A percentile compares a stretch with the other conserved stretches of the same genome.
These are phyloP conservation scores for Procambarus clarkii DNA, from an alignment of 1,140 invertebrate genomes.

Conservation along the genomic window DNA sequence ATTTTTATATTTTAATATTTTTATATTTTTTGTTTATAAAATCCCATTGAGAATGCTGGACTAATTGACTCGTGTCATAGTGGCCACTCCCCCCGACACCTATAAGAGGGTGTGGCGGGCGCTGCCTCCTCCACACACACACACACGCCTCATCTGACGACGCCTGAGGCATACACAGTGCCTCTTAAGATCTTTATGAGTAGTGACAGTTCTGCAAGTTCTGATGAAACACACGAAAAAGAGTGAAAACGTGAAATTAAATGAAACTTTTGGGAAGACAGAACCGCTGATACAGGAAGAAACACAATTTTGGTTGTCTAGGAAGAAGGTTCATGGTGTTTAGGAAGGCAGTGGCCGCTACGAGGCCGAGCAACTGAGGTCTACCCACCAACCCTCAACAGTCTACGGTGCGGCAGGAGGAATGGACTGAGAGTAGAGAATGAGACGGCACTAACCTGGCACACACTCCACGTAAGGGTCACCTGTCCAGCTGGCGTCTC, in stretches of 20 bases:
- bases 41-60: not conserved
- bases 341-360: slow-evolving; percentile 34
- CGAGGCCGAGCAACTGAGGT: slow-evolving; percentile 28
- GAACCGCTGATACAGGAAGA: not conserved
- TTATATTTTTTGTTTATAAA: not conserved
- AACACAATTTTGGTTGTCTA: not conserved
- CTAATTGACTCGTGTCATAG: slow-evolving; percentile 25
- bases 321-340: not conserved
- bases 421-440: not conserved
- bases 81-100: slow-evolving; percentile 18
- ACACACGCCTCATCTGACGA: no score
- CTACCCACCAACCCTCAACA: slow-evolving; percentile 15
- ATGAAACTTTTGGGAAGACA: not conserved
- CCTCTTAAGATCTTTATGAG: not conserved
- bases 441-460: slow-evolving; percentile 82
- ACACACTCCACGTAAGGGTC: slow-evolving; percentile 85
- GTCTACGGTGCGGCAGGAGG: slow-evolving; percentile 37
- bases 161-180: not conserved
- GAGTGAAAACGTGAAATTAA: not conserved
- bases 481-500: slow-evolving; percentile 84
- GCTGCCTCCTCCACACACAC: no score
- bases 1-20: not conserved
- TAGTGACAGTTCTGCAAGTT: not conserved
- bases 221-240: not conserved
- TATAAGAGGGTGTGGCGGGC: not conserved